Evolutionary conservation across 2,113 vertebrate genomes (phyloP), one percentile per base, ranked within the genome.

Genomic region (Engystomops pustulosus): DNA sequence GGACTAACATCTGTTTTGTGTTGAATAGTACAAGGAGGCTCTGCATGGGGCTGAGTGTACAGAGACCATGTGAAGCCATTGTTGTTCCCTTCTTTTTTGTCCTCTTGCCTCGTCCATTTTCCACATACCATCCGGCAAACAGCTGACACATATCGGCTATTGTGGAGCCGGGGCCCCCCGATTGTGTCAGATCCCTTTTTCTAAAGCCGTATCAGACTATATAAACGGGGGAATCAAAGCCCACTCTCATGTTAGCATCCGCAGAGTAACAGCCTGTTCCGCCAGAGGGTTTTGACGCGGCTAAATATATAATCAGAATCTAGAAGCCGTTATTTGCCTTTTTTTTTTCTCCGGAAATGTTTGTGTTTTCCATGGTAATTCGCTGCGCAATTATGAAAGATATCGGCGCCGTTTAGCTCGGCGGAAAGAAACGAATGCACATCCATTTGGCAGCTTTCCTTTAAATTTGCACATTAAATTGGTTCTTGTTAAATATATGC

Each of bases 1-100:
- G 94, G 94, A 92, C 93, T 91, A 95, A 95, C 95, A 97, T 98
- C 96, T 98, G 96, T 94, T 97, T 96, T 95, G 90, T 91, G 92
- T 95, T 95, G 92, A 92, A 86, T 91, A 91, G 93, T 92, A 93
- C 91, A 93, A 92, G 93, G 90, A 89, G 87, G 89, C 95, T 93
- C 94, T 58, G 92, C 91, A 93, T 93, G 94, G 91, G 92, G 90
- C 91, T 90, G 91, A 90, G 93, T 90, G 92, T 89, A 91, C 90
- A 87, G 81, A 90, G 91, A 90, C 91, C 70, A 86, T 87, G 90
- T 88, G 89, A 92, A 90, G 87, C 91, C 90, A 93, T 94, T 93
- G 93, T 95, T 91, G 84, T 88, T 89, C 89, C 89, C 89, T 91
- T 90, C 91, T 92, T 92, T 93, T 90, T 93, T 93, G 92, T 93